Evolutionary conservation across 2,888 invertebrate species (phyloP).

Genomic region (Orgyia antiqua): DNA sequence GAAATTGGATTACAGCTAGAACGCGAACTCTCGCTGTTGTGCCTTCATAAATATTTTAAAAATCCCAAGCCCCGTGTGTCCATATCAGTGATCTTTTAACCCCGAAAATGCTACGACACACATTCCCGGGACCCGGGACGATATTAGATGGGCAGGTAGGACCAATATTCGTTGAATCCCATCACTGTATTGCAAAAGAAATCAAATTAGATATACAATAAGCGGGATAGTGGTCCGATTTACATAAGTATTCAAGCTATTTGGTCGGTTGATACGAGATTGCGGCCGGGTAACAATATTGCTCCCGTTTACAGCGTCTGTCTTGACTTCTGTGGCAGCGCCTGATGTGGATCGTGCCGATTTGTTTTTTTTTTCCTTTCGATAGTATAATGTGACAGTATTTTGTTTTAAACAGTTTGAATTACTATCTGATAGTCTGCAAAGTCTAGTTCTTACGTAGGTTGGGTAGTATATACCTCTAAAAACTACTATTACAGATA

Average conservation of each 20-base stretch:
- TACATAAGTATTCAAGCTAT: slow-evolving; percentile 75
- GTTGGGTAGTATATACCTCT: too few relatives aligned
- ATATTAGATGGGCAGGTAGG: slow-evolving; percentile 67
- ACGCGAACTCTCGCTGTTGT: slow-evolving; percentile 53
- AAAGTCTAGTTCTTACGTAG: too few relatives aligned
- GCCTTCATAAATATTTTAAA: slow-evolving; percentile 76
- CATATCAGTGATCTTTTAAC: slow-evolving; percentile 69
- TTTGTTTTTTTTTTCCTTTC: slow-evolving; percentile 29
- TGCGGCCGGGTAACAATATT: slow-evolving; percentile 70
- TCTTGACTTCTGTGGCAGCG: slow-evolving; percentile 27
- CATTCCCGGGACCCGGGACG: slow-evolving; percentile 43
- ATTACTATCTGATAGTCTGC: too few relatives aligned
- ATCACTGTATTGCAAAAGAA: slow-evolving; percentile 72
- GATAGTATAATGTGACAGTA: slow-evolving; percentile 21
- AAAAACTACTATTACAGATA: too few relatives aligned
- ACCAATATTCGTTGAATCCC: slow-evolving; percentile 66
- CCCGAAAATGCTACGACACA: slow-evolving; percentile 50
- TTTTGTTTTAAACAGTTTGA: too few relatives aligned
- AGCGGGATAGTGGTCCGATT: slow-evolving; percentile 68
- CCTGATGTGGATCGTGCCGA: slow-evolving; percentile 30
- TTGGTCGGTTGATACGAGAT: slow-evolving; percentile 71
- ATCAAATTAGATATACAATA: slow-evolving; percentile 78
- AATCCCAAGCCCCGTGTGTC: slow-evolving; percentile 55
- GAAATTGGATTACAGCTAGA: slow-evolving; percentile 73
- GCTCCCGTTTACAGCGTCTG: slow-evolving; percentile 45